Evolutionary conservation across 2,797 vertebrate genomes (phyloP), one percentile per base, ranked within the genome.

Genomic region (Salmo trutta): DNA sequence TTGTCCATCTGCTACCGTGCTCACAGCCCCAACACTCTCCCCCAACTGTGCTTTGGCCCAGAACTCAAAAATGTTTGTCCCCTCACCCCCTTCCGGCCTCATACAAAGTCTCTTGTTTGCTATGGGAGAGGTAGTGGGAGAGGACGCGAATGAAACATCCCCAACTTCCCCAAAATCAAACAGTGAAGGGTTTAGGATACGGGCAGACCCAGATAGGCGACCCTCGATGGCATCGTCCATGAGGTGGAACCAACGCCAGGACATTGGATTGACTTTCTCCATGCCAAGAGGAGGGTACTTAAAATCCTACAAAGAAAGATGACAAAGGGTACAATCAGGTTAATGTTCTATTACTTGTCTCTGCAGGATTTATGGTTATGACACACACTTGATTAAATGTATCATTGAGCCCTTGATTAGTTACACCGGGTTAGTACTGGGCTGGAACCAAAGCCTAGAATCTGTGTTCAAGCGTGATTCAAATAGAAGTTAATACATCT

Each of bases 211-310:
- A 47, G 73, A 59, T 15, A 75, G 62, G n/a, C 24, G 36, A 36
- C 73, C 73, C 6, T 36, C 59, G 36, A 75, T 75, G 73, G 73
- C 73, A 29, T 75, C 59, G 17, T 75, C 73, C 73, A 75, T 75
- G 59, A 75, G 59, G 21, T 75, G 59, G 33, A 47, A 75, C 73
- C 73, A 75, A 62, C 59, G 73, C 73, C 73, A 75, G 33, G 73
- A 75, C 21, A 47, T 51, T 17, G 73, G 59, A 16, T 51, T 65
- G 1, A 27, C 59, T 41, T 47, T 75, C 8, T 75, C 62, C 62
- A 56, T 51, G n/a, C 59, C 73, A 41, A 62, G 6, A 3, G 73
- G 56, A 41, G 54, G 56, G 56, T 62, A 59, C 21, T 75, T 75
- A 21, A 47, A 66, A 4, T 65, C 73, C 73, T 75, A 51, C 15